Evolutionary conservation across 2,113 vertebrate species (phyloP), one percentile per base, ranked within the genome.

Genomic region (Ornithorhynchus anatinus): DNA sequence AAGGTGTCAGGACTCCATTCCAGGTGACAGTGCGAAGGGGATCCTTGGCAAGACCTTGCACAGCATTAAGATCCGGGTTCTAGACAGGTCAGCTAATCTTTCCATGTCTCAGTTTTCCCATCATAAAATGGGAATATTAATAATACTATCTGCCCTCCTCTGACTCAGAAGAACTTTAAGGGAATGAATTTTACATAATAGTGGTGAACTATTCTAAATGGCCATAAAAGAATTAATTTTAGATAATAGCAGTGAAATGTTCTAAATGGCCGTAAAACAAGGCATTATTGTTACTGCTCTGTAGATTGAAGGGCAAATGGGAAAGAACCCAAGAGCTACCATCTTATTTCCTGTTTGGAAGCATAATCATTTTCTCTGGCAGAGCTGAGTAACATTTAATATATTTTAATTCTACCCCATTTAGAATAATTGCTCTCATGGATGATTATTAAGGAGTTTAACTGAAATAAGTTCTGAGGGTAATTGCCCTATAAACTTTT

Each of bases 401-500:
- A 47, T 14, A 10, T 47, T n/a, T 47, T 25, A 25, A 25, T n/a
- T 25, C 22, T 4, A 25, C 22, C 27, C 44, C 27, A 25, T 14
- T 25, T 47, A 25, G 27, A 47, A 25, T 23, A 47, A 25, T 15
- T 47, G 44, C 27, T 23, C 16, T 25, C n/a, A 25, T 47, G 44
- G 27, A 47, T 15, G 11, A 25, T 47, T 47, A 47, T 47, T 47
- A 25, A 25, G 11, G 44, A 15, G 16, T 47, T 8, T n/a, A n/a
- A n/a, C n/a, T n/a, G n/a, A n/a, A 64, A 39, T 43, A 66, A 16
- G 48, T 14, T 39, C 54, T 25, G 16, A 64, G 45, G 64, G 22
- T 59, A 68, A 74, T 50, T 53, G 58, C n/a, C 20, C 54, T 25
- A 23, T 63, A 76, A 81, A 67, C 27, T 57, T 63, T 47, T 57